Evolutionary conservation across 1,140 invertebrate genomes (phyloP).

Genomic region (Brachionus koreanus): DNA sequence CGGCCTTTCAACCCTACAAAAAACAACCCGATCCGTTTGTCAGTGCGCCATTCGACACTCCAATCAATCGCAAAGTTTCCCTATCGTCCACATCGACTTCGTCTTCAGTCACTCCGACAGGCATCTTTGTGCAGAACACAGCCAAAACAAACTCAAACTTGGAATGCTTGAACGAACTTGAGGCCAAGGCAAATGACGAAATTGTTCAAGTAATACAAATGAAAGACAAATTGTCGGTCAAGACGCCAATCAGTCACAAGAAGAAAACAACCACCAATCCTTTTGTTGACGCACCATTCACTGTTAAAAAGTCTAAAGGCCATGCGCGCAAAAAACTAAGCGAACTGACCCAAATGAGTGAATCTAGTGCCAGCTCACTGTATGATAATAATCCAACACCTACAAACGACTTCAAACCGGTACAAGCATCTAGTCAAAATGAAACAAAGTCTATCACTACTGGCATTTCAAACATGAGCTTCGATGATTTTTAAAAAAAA

Average conservation of each 20-base stretch:
- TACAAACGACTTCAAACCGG: not conserved
- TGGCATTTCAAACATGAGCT: constrained; percentile 42
- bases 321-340: not conserved
- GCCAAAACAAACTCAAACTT: not conserved
- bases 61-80: not conserved
- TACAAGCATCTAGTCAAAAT: constrained; percentile 26
- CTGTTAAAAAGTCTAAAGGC: constrained; percentile 25
- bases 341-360: not conserved
- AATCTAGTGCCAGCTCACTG: not conserved
- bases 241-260: constrained; percentile 10
- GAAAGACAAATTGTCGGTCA: not conserved
- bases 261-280: not conserved
- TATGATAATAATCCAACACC: constrained; percentile 3
- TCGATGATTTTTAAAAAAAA: constrained; percentile 36
- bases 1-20: constrained; percentile 35
- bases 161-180: not conserved
- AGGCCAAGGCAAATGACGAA: constrained; percentile 11
- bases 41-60: constrained; percentile 8
- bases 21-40: constrained; percentile 38
- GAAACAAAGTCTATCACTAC: not conserved
- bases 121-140: not conserved
- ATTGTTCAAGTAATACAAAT: constrained; percentile 30
- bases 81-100: not conserved
- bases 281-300: constrained; percentile 36
- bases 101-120: constrained; percentile 21